phyloP scores from a whole-genome alignment of 2,888 invertebrate species.

The Parnassius smintheus region DNA sequence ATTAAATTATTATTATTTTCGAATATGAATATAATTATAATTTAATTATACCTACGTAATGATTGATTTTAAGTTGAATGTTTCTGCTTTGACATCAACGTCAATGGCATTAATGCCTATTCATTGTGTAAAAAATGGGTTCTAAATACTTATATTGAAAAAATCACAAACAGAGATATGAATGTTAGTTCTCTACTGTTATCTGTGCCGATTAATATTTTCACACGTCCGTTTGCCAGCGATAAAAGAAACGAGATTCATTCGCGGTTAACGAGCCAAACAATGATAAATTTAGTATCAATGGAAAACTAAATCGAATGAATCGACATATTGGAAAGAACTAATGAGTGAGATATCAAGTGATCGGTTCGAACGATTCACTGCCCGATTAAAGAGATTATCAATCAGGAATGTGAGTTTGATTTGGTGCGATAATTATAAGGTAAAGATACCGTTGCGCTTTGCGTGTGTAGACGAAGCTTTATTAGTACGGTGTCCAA shows the following conservation, averaged over 20 bases:
- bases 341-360: conserved; percentile 47
- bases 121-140: not conserved
- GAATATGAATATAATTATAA: no score
- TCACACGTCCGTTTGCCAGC: conserved; percentile 58
- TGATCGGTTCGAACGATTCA: conserved; percentile 36
- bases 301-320: conserved; percentile 71
- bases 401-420: conserved; percentile 51
- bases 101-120: not conserved
- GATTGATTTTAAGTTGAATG: not conserved
- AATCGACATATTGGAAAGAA: conserved; percentile 59
- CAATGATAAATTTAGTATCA: conserved; percentile 63
- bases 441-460: conserved; percentile 45
- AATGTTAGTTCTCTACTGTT: conserved; percentile 25
- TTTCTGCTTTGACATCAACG: not conserved
- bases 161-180: not conserved
- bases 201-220: conserved; percentile 44
- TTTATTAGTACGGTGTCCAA: not conserved
- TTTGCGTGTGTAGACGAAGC: conserved; percentile 27
- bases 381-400: conserved; percentile 55
- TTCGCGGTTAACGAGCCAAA: conserved; percentile 58
- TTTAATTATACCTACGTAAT: no score
- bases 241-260: conserved; percentile 52
- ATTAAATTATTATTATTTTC: no score
- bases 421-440: conserved; percentile 53
- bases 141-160: not conserved